Percentiles rank a stretch among this genome's conserved stretches.
Evolutionary conservation across 2,888 invertebrate genomes (phyloP).

Genomic region (Perizoma affinitatum): DNA sequence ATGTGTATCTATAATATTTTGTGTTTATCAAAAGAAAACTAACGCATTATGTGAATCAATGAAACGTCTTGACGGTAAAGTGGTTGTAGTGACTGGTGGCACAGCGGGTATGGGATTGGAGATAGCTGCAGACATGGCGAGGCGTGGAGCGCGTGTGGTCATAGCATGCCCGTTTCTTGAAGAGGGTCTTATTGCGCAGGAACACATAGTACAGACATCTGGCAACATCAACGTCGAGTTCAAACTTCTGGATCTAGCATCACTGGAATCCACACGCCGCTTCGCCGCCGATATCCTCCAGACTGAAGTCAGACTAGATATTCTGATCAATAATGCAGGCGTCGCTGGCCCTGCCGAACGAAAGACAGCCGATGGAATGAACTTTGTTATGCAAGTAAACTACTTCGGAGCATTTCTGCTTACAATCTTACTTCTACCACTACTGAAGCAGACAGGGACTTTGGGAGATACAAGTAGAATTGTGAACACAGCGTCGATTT

Average conservation of each 20-base stretch:
- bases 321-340: slow-evolving; percentile 94
- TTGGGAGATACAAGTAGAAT: slow-evolving; percentile 87
- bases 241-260: slow-evolving; percentile 88
- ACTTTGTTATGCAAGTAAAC: slow-evolving; percentile 94
- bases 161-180: slow-evolving; percentile 61
- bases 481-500: slow-evolving; percentile 88
- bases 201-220: slow-evolving; percentile 84
- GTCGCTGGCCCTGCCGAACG: slow-evolving; percentile 77
- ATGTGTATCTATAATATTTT: background rate
- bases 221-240: slow-evolving; percentile 86
- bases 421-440: slow-evolving; percentile 92
- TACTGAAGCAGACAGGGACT: slow-evolving; percentile 83
- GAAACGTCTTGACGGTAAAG: slow-evolving; percentile 48
- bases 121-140: slow-evolving; percentile 58
- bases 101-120: slow-evolving; percentile 63
- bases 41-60: slow-evolving; percentile 44
- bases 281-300: slow-evolving; percentile 90
- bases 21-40: slow-evolving; percentile 18
- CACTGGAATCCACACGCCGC: slow-evolving; percentile 87
- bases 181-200: slow-evolving; percentile 64
- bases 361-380: slow-evolving; percentile 90
- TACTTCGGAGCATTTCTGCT: slow-evolving; percentile 95
- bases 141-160: slow-evolving; percentile 59
- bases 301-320: slow-evolving; percentile 88
- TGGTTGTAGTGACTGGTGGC: slow-evolving; percentile 61